Evolutionary conservation across 2,888 invertebrate genomes (phyloP).

Genomic region (Acrobeloides nanus): DNA sequence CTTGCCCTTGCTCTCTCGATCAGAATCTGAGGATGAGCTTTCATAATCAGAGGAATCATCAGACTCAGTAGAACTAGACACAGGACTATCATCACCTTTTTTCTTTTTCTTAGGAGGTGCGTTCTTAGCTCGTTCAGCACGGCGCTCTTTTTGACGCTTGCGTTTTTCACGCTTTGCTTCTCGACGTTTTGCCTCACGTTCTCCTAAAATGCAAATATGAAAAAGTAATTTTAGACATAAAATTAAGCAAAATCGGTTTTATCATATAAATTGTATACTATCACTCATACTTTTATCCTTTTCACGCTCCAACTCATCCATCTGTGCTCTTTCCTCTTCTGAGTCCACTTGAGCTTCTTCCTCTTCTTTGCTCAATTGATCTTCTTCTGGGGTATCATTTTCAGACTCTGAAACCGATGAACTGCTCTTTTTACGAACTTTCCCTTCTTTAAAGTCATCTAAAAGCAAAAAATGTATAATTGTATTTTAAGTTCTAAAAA

Average conservation of each 20-base stretch:
- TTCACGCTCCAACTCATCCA: constrained; percentile 19
- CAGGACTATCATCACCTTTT: constrained; percentile 5
- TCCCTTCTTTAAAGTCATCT: constrained; percentile 14
- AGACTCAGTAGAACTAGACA: constrained; percentile 17
- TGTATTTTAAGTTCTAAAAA: constrained; percentile 5
- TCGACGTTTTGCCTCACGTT: constrained; percentile 26
- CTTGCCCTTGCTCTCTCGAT: constrained; percentile 15
- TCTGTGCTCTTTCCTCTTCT: constrained; percentile 14
- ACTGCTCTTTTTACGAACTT: constrained; percentile 1
- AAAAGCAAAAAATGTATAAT: no score
- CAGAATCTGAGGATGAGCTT: constrained; percentile 6
- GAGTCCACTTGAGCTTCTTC: constrained; percentile 16
- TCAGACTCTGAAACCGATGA: constrained; percentile 1
- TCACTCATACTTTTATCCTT: constrained; percentile 23
- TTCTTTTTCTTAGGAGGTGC: constrained; percentile 18
- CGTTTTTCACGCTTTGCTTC: constrained; percentile 41
- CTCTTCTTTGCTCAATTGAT: constrained; percentile 12
- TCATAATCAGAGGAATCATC: no score
- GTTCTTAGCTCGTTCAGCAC: constrained; percentile 6
- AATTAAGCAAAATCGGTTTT: background rate
- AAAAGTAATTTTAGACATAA: no score
- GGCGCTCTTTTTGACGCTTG: constrained; percentile 37
- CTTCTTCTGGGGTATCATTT: constrained; percentile 1
- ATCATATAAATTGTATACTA: background rate
- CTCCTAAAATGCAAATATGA: constrained; percentile 17